Evolutionary conservation across 2,113 vertebrate genomes (phyloP).

Genomic region (Rattus rattus): DNA sequence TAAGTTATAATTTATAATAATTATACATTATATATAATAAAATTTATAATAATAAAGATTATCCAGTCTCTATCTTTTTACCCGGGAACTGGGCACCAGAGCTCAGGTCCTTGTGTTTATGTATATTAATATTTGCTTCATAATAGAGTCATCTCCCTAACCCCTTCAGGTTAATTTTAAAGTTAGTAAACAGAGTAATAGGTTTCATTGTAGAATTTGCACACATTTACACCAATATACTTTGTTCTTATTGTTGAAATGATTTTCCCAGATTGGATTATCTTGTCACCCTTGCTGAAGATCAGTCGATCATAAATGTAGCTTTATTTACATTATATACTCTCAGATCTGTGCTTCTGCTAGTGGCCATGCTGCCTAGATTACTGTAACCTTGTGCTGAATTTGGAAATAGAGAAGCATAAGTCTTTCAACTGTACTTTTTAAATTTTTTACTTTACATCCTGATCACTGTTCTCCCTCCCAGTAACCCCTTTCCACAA

Average conservation of each 20-base stretch:
- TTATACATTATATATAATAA: too few relatives aligned
- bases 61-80: not conserved
- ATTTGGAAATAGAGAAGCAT: slow-evolving; percentile 32
- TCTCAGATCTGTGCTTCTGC: not conserved
- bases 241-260: not conserved
- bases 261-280: not conserved
- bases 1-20: not conserved
- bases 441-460: too few relatives aligned
- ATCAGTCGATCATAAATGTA: not conserved
- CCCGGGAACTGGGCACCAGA: not conserved
- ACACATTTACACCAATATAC: not conserved
- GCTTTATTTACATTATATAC: not conserved
- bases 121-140: not conserved
- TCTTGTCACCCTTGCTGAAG: not conserved
- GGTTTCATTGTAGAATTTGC: not conserved
- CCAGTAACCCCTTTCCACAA: too few relatives aligned
- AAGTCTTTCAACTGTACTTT: not conserved
- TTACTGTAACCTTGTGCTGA: slow-evolving; percentile 22
- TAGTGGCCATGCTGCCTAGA: not conserved
- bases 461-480: too few relatives aligned
- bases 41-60: too few relatives aligned
- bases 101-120: not conserved
- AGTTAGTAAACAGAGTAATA: not conserved
- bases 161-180: not conserved
- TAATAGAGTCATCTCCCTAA: not conserved